Evolutionary conservation across 2,797 vertebrate species (phyloP), one percentile per base, ranked within the genome.

Genomic region (Syndactyla subalaris): DNA sequence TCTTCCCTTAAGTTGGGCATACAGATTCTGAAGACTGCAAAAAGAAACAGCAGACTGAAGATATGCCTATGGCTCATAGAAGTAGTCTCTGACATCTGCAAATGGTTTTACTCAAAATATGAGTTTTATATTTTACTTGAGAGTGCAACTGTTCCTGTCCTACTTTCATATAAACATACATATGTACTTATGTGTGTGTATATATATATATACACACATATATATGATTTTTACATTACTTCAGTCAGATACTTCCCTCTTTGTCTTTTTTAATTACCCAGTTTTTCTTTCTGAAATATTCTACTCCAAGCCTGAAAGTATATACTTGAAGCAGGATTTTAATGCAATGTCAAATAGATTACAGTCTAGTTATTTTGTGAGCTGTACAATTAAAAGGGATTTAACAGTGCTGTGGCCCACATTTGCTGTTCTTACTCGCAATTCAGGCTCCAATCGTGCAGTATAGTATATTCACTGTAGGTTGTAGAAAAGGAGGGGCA

Each of bases 361-460:
- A 45, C 15, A 54, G 78, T 63, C 21, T 83, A 32, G 9, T 58
- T 45, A 65, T 73, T 68, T 92, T 68, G 38, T 43, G 24, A 85
- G 36, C 16, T 39, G n/a, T n/a, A 39, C 5, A 75, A 72, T 72
- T 89, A 63, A 68, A 83, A 79, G 17, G 14, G 29, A 74, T 88
- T 92, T 73, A 85, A 63, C 18, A 63, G 23, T 2, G 0, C 23
- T 55, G 22, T 80, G 75, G 61, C 68, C 93, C 83, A 88, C 54
- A 85, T 85, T 72, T 94, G 29, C 49, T 88, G 34, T 91, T 52
- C n/a, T 77, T 77, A 39, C 51, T 89, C 4, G 4, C 91, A 83
- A 80, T 62, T 70, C 45, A 84, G 57, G 49, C 27, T 79, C 75
- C 43, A 78, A 2, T 87, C 71, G 89, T 0, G 0, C 20, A 48